phyloP scores from a whole-genome alignment of 2,113 vertebrate genomes.

The Erythrocercus mccallii region DNA sequence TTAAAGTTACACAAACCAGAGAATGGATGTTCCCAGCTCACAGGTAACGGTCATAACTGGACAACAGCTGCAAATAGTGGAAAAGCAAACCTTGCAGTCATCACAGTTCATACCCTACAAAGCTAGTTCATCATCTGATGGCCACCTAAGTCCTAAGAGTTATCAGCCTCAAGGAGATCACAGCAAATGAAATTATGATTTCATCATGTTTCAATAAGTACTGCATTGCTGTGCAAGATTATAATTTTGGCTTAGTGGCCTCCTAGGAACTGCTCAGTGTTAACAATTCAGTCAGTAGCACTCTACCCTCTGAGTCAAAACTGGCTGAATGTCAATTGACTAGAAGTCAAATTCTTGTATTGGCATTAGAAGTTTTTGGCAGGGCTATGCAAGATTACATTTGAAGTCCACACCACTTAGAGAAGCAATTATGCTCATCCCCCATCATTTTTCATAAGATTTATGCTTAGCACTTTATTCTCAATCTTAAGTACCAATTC shows the following conservation, averaged over 20 bases:
- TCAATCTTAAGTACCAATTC: not conserved
- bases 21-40: not conserved
- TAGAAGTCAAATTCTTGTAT: conserved; percentile 26
- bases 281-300: conserved; percentile 40
- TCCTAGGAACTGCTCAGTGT: conserved; percentile 9
- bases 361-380: conserved; percentile 9
- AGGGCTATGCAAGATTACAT: not conserved
- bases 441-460: not conserved
- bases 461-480: not conserved
- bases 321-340: conserved; percentile 39
- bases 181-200: not conserved
- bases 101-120: not conserved
- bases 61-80: not conserved
- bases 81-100: conserved; percentile 2
- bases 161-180: not conserved
- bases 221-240: not conserved
- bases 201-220: not conserved
- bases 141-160: not conserved
- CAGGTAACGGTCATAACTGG: not conserved
- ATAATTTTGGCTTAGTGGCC: conserved; percentile 1
- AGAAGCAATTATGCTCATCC: not conserved
- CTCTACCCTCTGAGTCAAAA: conserved; percentile 50
- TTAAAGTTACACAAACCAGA: not conserved
- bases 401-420: conserved; percentile 6
- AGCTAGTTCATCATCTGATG: not conserved